Base-by-base conservation (phyloP, 2,888 invertebrate genomes). In the Lampropteryx suffumata region DNA sequence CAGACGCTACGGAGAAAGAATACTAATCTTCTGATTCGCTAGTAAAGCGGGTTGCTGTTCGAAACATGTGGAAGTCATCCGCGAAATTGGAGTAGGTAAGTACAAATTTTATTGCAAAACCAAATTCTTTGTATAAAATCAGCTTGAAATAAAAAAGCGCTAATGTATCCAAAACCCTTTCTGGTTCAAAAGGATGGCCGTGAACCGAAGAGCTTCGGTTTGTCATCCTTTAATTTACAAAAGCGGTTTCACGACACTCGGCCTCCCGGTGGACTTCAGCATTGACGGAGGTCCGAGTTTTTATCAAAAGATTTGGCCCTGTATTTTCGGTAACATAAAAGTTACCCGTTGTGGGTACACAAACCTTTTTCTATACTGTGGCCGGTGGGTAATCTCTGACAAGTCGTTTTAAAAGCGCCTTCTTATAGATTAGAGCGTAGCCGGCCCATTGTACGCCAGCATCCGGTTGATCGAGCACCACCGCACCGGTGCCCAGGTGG, bases 401-500 rank as follows among this genome's bases (percentile, higher is more conserved):
- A 71, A 69, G 68, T 60, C 64, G 63, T 57, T 70, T 75, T 71
- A 66, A 72, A 76, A 67, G 68, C 68, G 57, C 65, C 64, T 68
- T 71, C 69, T 66, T 68, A 61, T 61, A 76, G 79, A 79, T 79
- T 73, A 74, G 64, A 70, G 63, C 62, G 64, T 52, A 57, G 67
- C 55, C 30, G 57, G 48, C 54, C 73, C 57, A 73, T 79, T 80
- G 80, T 79, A 64, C n/a, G n/a, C 63, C 62, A 70, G 66, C 51
- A 64, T 62, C 56, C 69, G 70, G 60, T 69, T 76, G 77, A 79
- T 80, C 71, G 82, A 76, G 69, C 67, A 70, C 67, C 66, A 64
- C 58, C 55, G n/a, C n/a, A 70, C 66, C 65, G 66, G 61, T 55
- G 66, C 70, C 68, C 80, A 82, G 81, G 81, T 82, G 82, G 76